Conservation (phyloP, 2,888 invertebrate species). For the Cactoblastis cactorum region DNA sequence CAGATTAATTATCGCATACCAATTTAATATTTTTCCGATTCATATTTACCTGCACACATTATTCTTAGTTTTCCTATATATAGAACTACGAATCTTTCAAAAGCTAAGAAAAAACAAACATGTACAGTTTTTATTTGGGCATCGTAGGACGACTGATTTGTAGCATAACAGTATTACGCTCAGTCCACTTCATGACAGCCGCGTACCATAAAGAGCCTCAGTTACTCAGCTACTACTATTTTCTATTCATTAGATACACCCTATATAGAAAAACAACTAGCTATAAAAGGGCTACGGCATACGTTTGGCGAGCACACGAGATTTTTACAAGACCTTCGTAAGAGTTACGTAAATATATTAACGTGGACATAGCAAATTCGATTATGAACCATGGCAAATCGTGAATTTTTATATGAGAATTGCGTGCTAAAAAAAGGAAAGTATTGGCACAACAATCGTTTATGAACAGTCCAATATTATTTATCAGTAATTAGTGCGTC, state of each 20-base stretch:
- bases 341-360: slow-evolving; percentile 48
- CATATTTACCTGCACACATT: too few species aligned
- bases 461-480: slow-evolving; percentile 14
- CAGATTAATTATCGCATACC: too few species aligned
- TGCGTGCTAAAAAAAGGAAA: background rate
- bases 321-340: slow-evolving; percentile 44
- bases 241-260: slow-evolving; percentile 66
- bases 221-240: slow-evolving; percentile 50
- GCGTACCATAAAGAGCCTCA: slow-evolving; percentile 43
- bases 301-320: slow-evolving; percentile 33
- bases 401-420: background rate
- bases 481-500: slow-evolving; percentile 17
- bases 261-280: slow-evolving; percentile 57
- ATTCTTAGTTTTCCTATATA: too few species aligned
- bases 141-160: slow-evolving; percentile 10
- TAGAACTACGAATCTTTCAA: too few species aligned
- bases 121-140: slow-evolving; percentile 1
- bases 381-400: background rate
- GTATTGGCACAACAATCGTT: background rate
- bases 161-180: slow-evolving; percentile 27
- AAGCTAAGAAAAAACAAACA: too few species aligned
- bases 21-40: too few species aligned
- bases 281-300: slow-evolving; percentile 52
- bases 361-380: slow-evolving; percentile 13
- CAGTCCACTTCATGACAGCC: slow-evolving; percentile 36